Evolutionary conservation across 2,888 invertebrate genomes (phyloP), one percentile per base, ranked within the genome.

Genomic region (Lypha dubia): DNA sequence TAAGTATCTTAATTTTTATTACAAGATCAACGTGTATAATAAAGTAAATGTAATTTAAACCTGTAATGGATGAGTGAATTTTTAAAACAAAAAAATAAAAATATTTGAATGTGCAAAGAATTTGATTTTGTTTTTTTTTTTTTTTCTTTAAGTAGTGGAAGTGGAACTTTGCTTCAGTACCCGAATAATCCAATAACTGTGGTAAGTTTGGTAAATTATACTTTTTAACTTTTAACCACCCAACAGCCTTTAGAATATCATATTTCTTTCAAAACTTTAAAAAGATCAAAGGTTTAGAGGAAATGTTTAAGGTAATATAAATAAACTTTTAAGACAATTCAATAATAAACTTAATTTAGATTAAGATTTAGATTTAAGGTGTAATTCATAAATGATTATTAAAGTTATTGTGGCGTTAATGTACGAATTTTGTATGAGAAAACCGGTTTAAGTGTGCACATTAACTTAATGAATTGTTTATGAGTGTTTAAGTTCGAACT

Each of bases 101-200:
- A n/a, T 71, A 68, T 77, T 60, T 65, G 44, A 49, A 51, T 68
- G 38, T 28, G 24, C 38, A 38, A 60, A 68, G 58, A 60, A 68
- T 65, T 41, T 6, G n/a, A 65, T 56, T 79, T 32, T 53, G 60
- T 41, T 71, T 46, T 79, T 22, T 70, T 60, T 41, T n/a, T 46
- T 4, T 17, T 1, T 46, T 46, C 53, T 53, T 13, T 20, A 38
- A 17, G 22, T 24, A 24, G 24, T 68, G 51, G 79, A 71, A 70
- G 75, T 84, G 77, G 81, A 84, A 81, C 73, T 84, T 77, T 81
- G 76, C 73, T 68, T 84, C 73, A 77, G 70, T 77, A 63, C 41
- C 49, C 63, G 49, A 51, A 60, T 38, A 68, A 56, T 62, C 28
- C 32, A 79, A 65, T 49, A 56, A 32, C 17, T 65, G 56, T n/a